These are phyloP conservation scores for Hippocampus mohnikei DNA, from an alignment of 2,113 vertebrate genomes.

Conservation along the genomic window DNA sequence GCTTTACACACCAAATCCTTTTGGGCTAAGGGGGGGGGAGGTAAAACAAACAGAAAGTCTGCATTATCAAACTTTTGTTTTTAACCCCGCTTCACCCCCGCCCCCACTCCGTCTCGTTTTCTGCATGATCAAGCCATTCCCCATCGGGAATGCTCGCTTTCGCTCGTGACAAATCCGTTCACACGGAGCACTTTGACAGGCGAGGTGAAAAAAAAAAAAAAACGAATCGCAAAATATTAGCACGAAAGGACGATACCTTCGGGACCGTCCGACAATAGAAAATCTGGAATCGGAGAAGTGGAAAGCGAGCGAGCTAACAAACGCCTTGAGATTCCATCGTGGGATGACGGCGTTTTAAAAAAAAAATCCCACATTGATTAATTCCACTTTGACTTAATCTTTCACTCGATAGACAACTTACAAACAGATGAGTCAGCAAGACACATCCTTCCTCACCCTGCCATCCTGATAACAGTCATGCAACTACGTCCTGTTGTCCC, in stretches of 20 bases:
- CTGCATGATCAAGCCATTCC: constrained; percentile 60
- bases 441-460: constrained; percentile 50
- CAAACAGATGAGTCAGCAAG: constrained; percentile 42
- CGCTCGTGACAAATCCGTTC: constrained; percentile 22
- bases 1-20: constrained; percentile 16
- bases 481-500: neutral
- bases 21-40: constrained; percentile 28
- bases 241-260: constrained; percentile 13
- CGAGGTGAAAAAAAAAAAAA: constrained; percentile 22
- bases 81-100: constrained; percentile 27
- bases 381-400: constrained; percentile 2
- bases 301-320: no score
- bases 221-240: constrained; percentile 26
- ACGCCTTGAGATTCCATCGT: neutral
- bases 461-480: constrained; percentile 32
- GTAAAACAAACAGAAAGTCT: constrained; percentile 42
- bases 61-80: constrained; percentile 23
- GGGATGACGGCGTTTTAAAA: neutral
- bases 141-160: constrained; percentile 38
- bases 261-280: constrained; percentile 8
- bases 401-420: constrained; percentile 20
- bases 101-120: constrained; percentile 40
- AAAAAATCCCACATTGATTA: neutral
- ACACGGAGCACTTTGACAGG: constrained; percentile 34
- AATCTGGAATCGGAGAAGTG: neutral